Evolutionary conservation across 1,140 invertebrate species (phyloP), one percentile per base, ranked within the genome.

Genomic region (Adoxophyes honmai): DNA sequence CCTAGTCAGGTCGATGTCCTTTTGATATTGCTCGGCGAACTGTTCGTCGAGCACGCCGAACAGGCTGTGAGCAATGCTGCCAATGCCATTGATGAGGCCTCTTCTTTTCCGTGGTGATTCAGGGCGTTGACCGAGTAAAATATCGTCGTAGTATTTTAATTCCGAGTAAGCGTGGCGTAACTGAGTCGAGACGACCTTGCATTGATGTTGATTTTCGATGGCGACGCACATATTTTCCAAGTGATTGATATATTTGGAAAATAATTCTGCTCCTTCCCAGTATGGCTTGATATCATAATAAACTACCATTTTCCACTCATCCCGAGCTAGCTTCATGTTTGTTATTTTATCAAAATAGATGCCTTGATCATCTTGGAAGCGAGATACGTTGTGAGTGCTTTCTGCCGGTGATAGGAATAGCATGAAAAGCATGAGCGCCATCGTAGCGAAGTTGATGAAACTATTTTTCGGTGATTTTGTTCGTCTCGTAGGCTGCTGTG

Each of bases 1-100:
- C 39, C 38, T 37, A 13, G 68, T 59, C 7, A 48, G 34, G 6
- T 44, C 34, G 15, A 75, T 70, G 34, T 75, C 69, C 10, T 59
- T 34, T n/a, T 38, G 11, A 37, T 75, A 75, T 55, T 75, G 56
- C 62, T 73, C 63, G 9, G 70, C 67, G 55, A 75, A 75, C 36
- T 52, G 59, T 1, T 60, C 54, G 54, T 70, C 70, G 1, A 75
- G 33, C 62, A 73, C 70, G 1, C 70, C 70, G 42, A 71, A 71
- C 1, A 75, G 42, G 1, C 13, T 18, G 38, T 65, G 62, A 1
- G 69, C 69, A 0, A 72, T 35, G 48, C 66, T 62, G 7, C 72
- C 69, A 3, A 75, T 13, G 7, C 59, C 68, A 36, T 70, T 64
- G 21, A 68, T 61, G 34, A 70, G 60, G 10, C 64, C 68, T 7